phyloP scores from a whole-genome alignment of 1,140 invertebrate genomes.

The Colletes latitarsis region DNA sequence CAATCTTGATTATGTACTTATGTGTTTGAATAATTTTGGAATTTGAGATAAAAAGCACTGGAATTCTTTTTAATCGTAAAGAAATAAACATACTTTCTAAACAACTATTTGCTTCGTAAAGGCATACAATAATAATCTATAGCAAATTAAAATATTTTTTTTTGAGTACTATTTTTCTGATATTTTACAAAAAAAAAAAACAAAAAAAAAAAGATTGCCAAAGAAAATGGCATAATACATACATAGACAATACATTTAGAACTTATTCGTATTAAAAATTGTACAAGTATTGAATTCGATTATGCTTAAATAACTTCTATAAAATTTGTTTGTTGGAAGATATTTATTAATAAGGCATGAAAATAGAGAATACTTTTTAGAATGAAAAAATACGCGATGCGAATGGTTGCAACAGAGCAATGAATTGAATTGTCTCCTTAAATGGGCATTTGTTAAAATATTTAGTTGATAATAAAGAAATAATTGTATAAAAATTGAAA shows the following conservation, averaged over 20 bases:
- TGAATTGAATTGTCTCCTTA: slow-evolving; percentile 12
- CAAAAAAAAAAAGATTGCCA: not conserved
- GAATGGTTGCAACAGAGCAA: not conserved
- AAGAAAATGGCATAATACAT: not conserved
- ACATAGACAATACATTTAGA: slow-evolving; percentile 19
- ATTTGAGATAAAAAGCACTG: no score
- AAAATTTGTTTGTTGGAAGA: not conserved
- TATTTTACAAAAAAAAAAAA: not conserved
- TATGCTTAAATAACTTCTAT: not conserved
- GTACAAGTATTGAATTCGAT: slow-evolving; percentile 3
- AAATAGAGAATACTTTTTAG: not conserved
- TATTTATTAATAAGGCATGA: not conserved
- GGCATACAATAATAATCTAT: not conserved
- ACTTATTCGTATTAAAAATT: not conserved
- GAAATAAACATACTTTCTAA: slow-evolving; percentile 3
- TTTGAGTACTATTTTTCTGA: not conserved
- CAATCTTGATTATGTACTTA: not conserved
- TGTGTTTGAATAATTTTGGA: not conserved
- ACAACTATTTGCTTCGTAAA: not conserved
- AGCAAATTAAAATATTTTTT: not conserved
- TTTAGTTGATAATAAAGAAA: slow-evolving; percentile 3
- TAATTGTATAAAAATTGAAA: slow-evolving; percentile 2
- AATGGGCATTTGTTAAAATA: slow-evolving; percentile 4
- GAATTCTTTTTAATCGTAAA: not conserved
- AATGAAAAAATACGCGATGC: not conserved